These are phyloP conservation scores for Diplosoma virens DNA, from an alignment of 23 tunicate genomes.

Conservation along the genomic window DNA sequence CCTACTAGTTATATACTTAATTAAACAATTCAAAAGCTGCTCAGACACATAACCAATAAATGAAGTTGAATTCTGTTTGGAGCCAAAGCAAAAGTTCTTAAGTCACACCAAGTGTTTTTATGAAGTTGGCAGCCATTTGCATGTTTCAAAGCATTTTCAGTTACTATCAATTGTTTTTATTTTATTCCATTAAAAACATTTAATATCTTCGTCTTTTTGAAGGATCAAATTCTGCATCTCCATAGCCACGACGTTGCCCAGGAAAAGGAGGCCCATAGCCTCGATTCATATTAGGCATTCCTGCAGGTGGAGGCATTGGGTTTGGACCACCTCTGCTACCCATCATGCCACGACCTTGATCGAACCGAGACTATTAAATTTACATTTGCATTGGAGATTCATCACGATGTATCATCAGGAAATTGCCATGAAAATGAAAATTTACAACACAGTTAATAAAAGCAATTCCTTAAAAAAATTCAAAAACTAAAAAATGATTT, in stretches of 20 bases:
- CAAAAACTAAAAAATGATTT: neutral
- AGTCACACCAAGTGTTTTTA: too few species aligned
- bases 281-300: neutral
- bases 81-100: too few species aligned
- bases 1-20: too few species aligned
- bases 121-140: too few species aligned
- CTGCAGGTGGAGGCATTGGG: neutral
- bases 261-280: constrained; percentile 40
- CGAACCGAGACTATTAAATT: constrained; percentile 38
- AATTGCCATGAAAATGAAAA: neutral
- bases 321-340: constrained; percentile 11
- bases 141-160: too few species aligned
- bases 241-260: constrained; percentile 56
- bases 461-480: neutral
- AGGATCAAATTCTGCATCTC: constrained; percentile 58
- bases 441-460: neutral
- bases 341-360: constrained; percentile 37
- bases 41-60: too few species aligned
- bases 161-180: too few species aligned
- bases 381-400: neutral
- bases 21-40: too few species aligned
- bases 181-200: neutral
- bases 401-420: constrained; percentile 4
- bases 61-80: too few species aligned
- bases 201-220: constrained; percentile 71